Evolutionary conservation across 2,113 vertebrate genomes (phyloP).

Genomic region (Zeus faber): DNA sequence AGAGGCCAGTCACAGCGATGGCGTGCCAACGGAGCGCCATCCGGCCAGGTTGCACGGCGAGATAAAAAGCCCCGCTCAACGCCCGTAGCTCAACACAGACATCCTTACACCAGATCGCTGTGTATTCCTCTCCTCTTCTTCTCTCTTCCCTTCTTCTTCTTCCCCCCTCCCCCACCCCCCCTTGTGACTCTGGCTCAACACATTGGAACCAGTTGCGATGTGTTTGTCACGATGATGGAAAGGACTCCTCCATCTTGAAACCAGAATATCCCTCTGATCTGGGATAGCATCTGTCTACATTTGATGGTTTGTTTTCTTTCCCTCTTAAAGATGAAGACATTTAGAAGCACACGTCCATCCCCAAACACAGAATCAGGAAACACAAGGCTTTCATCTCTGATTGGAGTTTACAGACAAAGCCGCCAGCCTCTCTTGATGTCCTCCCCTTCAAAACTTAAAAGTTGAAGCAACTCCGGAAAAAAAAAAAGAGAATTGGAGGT

Average conservation of each 20-base stretch:
- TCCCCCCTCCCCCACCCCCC: not conserved
- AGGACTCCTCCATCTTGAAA: not conserved
- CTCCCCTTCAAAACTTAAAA: no score
- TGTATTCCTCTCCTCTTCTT: not conserved
- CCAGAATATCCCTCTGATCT: not conserved
- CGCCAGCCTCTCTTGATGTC: no score
- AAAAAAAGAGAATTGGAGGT: no score
- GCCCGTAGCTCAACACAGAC: slow-evolving; percentile 35
- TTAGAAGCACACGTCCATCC: not conserved
- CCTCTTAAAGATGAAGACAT: not conserved
- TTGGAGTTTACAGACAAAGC: not conserved
- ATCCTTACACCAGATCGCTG: slow-evolving; percentile 37
- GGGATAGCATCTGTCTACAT: no score
- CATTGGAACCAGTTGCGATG: no score
- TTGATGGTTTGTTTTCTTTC: no score
- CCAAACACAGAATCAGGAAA: not conserved
- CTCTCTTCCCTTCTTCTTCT: not conserved
- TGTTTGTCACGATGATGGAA: not conserved
- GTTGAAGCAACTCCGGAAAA: no score
- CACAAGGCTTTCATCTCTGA: not conserved
- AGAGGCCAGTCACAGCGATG: slow-evolving; percentile 45
- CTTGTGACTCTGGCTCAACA: not conserved
- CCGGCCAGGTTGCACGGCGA: slow-evolving; percentile 60
- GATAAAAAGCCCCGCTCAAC: slow-evolving; percentile 56
- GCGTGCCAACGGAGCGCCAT: slow-evolving; percentile 53